A percentile compares a stretch with the other conserved stretches of the same genome.
These are phyloP conservation scores for Temnothorax longispinosus DNA, from an alignment of 1,140 invertebrate species.

Conservation along the genomic window DNA sequence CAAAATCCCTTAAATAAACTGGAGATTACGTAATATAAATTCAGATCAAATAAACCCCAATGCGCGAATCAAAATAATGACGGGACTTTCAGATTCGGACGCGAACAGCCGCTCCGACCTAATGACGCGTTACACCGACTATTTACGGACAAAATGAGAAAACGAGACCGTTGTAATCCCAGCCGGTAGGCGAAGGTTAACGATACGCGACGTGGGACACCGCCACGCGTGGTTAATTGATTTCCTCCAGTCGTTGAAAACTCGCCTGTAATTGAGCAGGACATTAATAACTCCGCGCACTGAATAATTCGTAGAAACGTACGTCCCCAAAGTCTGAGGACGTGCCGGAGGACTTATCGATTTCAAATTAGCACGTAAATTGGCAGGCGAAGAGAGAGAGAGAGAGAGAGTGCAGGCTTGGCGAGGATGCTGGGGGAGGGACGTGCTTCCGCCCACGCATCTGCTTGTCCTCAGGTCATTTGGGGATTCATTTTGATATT, in stretches of 20 bases:
- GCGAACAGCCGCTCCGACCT: neutral
- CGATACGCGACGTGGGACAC: conserved; percentile 35
- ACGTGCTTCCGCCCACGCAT: conserved; percentile 49
- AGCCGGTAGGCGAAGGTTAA: conserved; percentile 27
- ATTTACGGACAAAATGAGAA: conserved; percentile 12
- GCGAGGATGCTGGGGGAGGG: conserved; percentile 14
- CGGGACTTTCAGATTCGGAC: neutral
- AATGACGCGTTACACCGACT: conserved; percentile 16
- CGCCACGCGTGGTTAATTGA: conserved; percentile 41
- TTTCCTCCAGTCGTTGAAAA: conserved; percentile 43
- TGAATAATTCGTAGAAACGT: conserved; percentile 60
- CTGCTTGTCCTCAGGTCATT: conserved; percentile 46
- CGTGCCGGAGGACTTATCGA: conserved; percentile 48
- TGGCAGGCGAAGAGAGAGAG: conserved; percentile 5
- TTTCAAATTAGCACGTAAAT: conserved; percentile 61
- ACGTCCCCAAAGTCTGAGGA: conserved; percentile 46
- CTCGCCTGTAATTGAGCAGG: conserved; percentile 52
- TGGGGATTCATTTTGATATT: conserved; percentile 45
- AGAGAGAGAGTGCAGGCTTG: neutral
- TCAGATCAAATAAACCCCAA: neutral
- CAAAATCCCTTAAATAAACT: conserved; percentile 5
- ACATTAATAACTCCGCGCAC: conserved; percentile 54
- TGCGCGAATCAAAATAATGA: neutral
- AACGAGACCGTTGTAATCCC: conserved; percentile 2
- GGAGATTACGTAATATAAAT: neutral